These are phyloP conservation scores for Drosophila arawakana DNA, from an alignment of 1,140 invertebrate genomes.

Conservation along the genomic window DNA sequence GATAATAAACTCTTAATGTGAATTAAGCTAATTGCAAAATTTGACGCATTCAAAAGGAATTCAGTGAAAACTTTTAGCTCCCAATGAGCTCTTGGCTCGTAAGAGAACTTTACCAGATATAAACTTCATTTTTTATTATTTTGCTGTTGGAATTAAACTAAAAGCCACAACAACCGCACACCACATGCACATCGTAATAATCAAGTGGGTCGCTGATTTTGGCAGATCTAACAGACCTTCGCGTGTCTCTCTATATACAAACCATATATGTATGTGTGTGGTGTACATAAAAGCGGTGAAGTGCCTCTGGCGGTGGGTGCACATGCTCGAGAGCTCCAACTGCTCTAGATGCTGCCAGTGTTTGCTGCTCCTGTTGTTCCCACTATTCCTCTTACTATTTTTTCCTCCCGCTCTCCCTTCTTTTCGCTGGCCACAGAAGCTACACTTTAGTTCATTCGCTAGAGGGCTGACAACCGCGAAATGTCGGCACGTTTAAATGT, in stretches of 20 bases:
- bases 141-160: constrained; percentile 24
- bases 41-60: not conserved
- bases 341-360: no score
- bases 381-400: not conserved
- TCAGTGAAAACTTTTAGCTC: constrained; percentile 1
- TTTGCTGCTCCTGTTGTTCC: not conserved
- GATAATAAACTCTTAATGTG: not conserved
- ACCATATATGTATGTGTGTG: not conserved
- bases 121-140: constrained; percentile 6
- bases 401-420: not conserved
- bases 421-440: constrained; percentile 22
- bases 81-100: not conserved
- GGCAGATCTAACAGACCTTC: constrained; percentile 18
- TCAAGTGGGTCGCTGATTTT: constrained; percentile 34
- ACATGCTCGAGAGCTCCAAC: not conserved
- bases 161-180: constrained; percentile 27
- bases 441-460: constrained; percentile 40
- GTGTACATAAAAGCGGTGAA: constrained; percentile 6
- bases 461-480: constrained; percentile 41
- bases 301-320: constrained; percentile 10
- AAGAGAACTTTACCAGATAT: constrained; percentile 7
- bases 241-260: no score
- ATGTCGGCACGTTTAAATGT: constrained; percentile 69
- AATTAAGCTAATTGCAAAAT: not conserved
- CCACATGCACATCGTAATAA: constrained; percentile 35